Evolutionary conservation across 2,113 vertebrate genomes (phyloP).

Genomic region (Leucopternis melanops): DNA sequence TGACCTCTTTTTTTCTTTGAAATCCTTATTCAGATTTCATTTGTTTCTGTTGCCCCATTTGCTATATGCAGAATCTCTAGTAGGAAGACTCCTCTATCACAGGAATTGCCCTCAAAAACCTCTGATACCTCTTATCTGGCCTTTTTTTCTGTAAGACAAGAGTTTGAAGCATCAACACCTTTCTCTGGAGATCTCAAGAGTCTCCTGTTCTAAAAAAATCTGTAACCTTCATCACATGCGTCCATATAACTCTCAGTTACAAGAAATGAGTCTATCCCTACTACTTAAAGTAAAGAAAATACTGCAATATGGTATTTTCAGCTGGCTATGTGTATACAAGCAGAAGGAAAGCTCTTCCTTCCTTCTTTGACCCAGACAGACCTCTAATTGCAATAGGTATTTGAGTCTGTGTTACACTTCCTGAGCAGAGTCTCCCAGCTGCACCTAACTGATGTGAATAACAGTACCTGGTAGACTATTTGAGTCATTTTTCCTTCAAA

Average conservation of each 20-base stretch:
- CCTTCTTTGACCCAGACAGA: neutral
- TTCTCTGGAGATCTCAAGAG: neutral
- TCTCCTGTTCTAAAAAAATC: neutral
- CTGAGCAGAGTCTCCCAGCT: neutral
- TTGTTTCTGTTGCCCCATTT: neutral
- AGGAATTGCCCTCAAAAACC: neutral
- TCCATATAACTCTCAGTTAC: neutral
- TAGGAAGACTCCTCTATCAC: neutral
- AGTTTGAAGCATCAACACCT: neutral
- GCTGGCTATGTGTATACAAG: neutral
- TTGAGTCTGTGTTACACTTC: neutral
- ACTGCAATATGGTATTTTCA: neutral
- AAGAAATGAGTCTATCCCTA: neutral
- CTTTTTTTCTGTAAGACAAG: neutral
- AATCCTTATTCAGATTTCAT: neutral
- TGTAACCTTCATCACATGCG: neutral
- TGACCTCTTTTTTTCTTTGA: neutral
- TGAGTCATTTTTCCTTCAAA: slow-evolving; percentile 28
- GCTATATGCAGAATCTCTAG: neutral
- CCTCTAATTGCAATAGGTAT: neutral
- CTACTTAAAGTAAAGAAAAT: neutral
- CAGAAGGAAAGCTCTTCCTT: neutral
- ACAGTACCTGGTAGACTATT: neutral
- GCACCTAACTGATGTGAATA: neutral
- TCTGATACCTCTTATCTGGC: neutral